Base-by-base conservation (phyloP, 2,113 vertebrate genomes). In the Nettapus auritus region DNA sequence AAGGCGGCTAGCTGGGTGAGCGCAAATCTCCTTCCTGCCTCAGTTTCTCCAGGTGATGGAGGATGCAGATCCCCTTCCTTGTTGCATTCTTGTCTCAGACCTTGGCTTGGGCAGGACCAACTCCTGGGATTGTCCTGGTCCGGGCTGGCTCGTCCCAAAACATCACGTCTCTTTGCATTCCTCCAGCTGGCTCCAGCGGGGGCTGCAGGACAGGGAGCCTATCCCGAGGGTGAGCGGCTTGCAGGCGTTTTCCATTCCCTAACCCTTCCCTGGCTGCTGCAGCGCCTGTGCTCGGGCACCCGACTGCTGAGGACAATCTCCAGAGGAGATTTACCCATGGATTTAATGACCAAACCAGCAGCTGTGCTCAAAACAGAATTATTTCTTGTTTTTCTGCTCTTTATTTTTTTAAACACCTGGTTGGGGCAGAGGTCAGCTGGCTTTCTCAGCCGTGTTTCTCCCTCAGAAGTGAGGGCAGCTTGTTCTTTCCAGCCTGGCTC, bases 361-460 rank as follows among this genome's bases (percentile, higher is more conserved):
- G 70, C 85, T 91, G 67, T 23, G 78, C 87, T 90, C 73, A 40
- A 48, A 94, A 67, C 48, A 56, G 55, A 42, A 3, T 53, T 46
- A 4, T 64, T 59, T 34, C 53, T 70, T 92, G 70, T 38, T 82
- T 90, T 93, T 44, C 14, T 80, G 81, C 33, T 60, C 15, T 8
- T 42, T 29, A 26, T 44, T 67, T 38, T 67, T 23, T 88, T 12
- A 33, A 88, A 79, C 93, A 93, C 94, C 92, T 95, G 95, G 31
- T 92, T 11, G 57, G 88, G 82, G 68, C 75, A 29, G 38, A 76
- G 83, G 50, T 66, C 71, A 74, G 74, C 81, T 85, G 69, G 34
- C 56, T 42, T 81, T 62, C 55, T 88, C 2, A 1, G 63, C 38
- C 16, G 55, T 3, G 0, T 76, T 83, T 88, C 59, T 42, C 3